phyloP scores from a whole-genome alignment of 2,113 vertebrate species.

The Erinaceus europaeus region DNA sequence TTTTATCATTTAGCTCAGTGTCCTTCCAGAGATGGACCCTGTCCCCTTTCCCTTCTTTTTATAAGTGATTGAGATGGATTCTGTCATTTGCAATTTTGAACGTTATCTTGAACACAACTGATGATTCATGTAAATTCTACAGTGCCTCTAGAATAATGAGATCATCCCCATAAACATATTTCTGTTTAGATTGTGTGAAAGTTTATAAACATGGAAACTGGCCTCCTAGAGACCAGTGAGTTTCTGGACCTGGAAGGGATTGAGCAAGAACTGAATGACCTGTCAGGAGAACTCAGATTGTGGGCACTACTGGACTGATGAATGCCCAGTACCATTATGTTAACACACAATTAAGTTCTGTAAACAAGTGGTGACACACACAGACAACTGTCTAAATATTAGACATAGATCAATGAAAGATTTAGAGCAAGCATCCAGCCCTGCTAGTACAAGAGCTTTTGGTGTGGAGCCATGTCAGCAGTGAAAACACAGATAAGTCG shows the following conservation, averaged over 20 bases:
- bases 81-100: neutral
- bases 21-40: neutral
- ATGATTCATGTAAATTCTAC: neutral
- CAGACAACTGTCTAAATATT: conserved; percentile 59
- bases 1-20: accelerated
- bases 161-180: neutral
- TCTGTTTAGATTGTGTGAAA: neutral
- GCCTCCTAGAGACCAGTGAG: neutral
- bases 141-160: neutral
- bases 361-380: conserved; percentile 35
- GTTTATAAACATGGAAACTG: neutral
- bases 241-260: neutral
- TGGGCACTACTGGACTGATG: neutral
- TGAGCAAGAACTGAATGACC: neutral
- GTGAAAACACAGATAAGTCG: neutral
- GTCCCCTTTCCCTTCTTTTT: neutral
- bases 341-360: neutral
- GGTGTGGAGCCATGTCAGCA: neutral
- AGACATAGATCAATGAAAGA: conserved; percentile 20
- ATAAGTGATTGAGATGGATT: too few relatives aligned
- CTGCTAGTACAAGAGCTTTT: neutral
- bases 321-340: neutral
- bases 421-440: neutral
- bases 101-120: neutral
- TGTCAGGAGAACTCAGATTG: neutral